phyloP scores from a whole-genome alignment of 1,140 invertebrate species.

The Anastrepha obliqua region DNA sequence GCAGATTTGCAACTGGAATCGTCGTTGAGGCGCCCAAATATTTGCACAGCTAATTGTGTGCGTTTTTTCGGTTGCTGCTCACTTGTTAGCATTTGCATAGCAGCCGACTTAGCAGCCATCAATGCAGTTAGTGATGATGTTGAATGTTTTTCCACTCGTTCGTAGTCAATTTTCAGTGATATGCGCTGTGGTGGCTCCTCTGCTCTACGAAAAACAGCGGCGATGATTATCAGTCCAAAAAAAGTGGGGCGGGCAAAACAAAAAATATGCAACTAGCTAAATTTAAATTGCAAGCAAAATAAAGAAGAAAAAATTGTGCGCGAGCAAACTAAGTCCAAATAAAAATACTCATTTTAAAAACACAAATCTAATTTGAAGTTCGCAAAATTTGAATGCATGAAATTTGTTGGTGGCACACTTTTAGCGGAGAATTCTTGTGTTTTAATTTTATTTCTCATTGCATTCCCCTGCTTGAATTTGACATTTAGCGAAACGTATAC shows the following conservation, averaged over 20 bases:
- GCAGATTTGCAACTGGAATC: constrained; percentile 18
- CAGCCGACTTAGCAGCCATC: not conserved
- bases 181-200: not conserved
- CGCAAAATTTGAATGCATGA: too few relatives aligned
- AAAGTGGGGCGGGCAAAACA: not conserved
- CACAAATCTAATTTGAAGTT: too few relatives aligned
- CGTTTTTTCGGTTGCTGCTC: constrained; percentile 1
- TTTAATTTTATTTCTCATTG: too few relatives aligned
- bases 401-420: too few relatives aligned
- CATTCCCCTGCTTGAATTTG: too few relatives aligned
- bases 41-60: constrained; percentile 44
- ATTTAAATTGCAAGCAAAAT: not conserved
- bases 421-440: too few relatives aligned
- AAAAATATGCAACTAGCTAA: not conserved
- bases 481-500: too few relatives aligned
- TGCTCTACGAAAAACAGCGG: too few relatives aligned
- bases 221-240: too few relatives aligned
- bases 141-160: not conserved
- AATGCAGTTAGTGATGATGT: not conserved
- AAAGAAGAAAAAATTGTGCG: too few relatives aligned
- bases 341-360: too few relatives aligned
- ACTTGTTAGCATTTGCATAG: not conserved
- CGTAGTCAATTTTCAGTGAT: not conserved
- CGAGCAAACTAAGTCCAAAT: too few relatives aligned
- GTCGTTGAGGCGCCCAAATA: not conserved